Evolutionary conservation across 37 sponge, comb jelly and placozoan genomes (phyloP).

Genomic region (Aplysina aerophoba): DNA sequence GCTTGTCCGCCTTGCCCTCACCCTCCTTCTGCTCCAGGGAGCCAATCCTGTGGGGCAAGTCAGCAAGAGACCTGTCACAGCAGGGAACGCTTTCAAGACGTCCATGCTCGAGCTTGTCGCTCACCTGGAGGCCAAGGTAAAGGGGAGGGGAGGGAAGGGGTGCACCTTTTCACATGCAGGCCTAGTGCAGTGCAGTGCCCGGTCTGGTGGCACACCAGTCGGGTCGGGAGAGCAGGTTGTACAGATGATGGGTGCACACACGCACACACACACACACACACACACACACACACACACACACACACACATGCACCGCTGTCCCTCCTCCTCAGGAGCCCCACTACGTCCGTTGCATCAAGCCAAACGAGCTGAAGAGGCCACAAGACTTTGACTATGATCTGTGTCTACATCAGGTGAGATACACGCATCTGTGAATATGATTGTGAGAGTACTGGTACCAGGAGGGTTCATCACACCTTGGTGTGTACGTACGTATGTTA

Average conservation of each 20-base stretch:
- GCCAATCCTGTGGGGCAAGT: conserved; percentile 66
- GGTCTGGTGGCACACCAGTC: too few species aligned
- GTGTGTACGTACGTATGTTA: too few species aligned
- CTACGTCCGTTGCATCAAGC: conserved; percentile 81
- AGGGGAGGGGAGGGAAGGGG: too few species aligned
- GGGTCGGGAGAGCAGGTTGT: too few species aligned
- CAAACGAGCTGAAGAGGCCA: conserved; percentile 57
- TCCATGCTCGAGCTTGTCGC: conserved; percentile 68
- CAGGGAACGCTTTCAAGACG: conserved; percentile 75
- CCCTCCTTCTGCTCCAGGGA: conserved; percentile 38
- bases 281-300: neutral
- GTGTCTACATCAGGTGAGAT: conserved; percentile 61
- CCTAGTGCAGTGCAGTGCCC: too few species aligned
- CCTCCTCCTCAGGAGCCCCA: conserved; percentile 57
- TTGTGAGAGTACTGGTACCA: too few species aligned
- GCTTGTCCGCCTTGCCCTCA: too few species aligned
- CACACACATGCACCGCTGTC: neutral
- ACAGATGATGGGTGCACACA: neutral
- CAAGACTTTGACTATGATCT: conserved; percentile 56
- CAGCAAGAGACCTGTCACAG: conserved; percentile 73
- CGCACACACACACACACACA: neutral
- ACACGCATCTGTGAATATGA: too few species aligned
- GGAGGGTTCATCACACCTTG: too few species aligned
- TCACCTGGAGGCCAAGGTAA: conserved; percentile 55
- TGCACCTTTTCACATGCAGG: too few species aligned